Percentiles rank a stretch among this genome's conserved stretches.
Conservation (phyloP, 92 coral and sea anemone species). For the Parazoanthus darwini region DNA sequence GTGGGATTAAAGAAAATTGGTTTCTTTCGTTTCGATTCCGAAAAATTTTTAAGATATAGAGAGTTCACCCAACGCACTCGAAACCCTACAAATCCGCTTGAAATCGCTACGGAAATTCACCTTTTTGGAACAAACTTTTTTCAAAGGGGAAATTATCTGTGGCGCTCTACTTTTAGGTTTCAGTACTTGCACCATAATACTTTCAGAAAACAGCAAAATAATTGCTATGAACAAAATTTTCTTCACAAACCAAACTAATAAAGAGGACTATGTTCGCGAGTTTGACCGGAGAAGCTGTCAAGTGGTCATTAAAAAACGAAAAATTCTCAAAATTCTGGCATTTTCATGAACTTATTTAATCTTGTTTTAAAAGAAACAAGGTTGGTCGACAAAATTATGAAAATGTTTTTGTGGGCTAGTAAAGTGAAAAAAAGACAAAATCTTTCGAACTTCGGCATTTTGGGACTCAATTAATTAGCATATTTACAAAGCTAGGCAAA, state of each 20-base stretch:
- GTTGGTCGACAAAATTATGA: conserved; percentile 11
- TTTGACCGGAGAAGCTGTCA: conserved; percentile 15
- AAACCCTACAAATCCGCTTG: conserved; percentile 12
- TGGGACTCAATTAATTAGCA: too few relatives aligned
- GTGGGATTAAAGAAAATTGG: too few relatives aligned
- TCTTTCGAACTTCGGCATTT: too few relatives aligned
- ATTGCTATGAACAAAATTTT: conserved; percentile 12
- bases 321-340: conserved; percentile 15
- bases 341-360: conserved; percentile 7
- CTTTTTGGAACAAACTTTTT: not conserved
- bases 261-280: conserved; percentile 22
- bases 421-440: not conserved
- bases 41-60: too few relatives aligned
- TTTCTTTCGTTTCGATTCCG: too few relatives aligned
- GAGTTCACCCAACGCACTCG: too few relatives aligned
- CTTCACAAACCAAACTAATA: conserved; percentile 8
- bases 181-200: too few relatives aligned
- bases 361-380: conserved; percentile 3
- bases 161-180: too few relatives aligned
- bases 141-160: not conserved
- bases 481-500: too few relatives aligned
- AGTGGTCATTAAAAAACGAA: conserved; percentile 8
- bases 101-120: not conserved
- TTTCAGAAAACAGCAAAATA: not conserved
- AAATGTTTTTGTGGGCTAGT: conserved; percentile 1